Conservation (phyloP, 2,888 invertebrate genomes). For the Sinopyrophorus schimmeli region DNA sequence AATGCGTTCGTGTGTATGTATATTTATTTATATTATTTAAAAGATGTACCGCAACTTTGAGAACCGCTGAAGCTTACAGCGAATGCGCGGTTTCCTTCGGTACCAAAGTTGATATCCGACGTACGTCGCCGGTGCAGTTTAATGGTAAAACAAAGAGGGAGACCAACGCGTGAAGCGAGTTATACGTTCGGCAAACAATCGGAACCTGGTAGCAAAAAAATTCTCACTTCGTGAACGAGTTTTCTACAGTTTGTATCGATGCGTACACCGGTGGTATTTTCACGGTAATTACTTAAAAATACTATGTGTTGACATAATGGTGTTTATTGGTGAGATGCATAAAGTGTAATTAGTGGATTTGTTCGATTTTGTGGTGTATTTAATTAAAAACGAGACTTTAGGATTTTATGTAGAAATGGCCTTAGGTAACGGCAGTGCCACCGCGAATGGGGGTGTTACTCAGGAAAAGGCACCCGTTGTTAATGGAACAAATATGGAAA, state of each 20-base stretch:
- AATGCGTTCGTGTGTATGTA: conserved; percentile 1
- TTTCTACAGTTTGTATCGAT: conserved; percentile 38
- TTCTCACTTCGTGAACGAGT: conserved; percentile 39
- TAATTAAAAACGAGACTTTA: not conserved
- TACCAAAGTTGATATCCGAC: not conserved
- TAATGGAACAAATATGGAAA: conserved; percentile 64
- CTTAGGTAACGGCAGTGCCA: conserved; percentile 52
- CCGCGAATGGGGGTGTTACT: conserved; percentile 54
- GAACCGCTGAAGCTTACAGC: conserved; percentile 1
- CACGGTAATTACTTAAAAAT: conserved; percentile 15
- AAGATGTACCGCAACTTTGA: not conserved
- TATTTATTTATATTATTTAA: too few species aligned
- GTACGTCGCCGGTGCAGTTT: not conserved
- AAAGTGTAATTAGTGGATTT: conserved; percentile 7
- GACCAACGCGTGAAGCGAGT: not conserved
- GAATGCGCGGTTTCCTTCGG: not conserved
- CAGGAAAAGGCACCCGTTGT: conserved; percentile 62
- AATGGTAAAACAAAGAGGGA: not conserved
- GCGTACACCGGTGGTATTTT: conserved; percentile 25
- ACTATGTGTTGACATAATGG: conserved; percentile 12
- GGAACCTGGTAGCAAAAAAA: conserved; percentile 30
- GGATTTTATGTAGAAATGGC: conserved; percentile 44
- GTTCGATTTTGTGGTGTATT: not conserved
- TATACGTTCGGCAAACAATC: not conserved
- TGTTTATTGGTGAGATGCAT: conserved; percentile 6